A percentile compares a stretch with the other conserved stretches of the same genome.
These are phyloP conservation scores for Drosophila affinis DNA, from an alignment of 2,888 invertebrate species.

Conservation along the genomic window DNA sequence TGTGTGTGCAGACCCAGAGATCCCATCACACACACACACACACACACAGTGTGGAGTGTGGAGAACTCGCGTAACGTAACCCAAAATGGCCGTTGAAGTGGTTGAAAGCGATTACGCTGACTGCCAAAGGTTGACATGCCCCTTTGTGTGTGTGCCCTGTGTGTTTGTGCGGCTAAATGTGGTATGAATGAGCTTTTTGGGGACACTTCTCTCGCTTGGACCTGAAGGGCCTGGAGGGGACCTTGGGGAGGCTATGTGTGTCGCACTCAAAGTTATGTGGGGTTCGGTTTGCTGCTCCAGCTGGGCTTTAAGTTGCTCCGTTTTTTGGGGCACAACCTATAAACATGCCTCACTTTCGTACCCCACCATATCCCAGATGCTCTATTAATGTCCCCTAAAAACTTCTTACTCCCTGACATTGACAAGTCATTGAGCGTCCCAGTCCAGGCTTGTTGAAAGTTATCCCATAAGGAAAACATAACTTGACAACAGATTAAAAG, in stretches of 20 bases:
- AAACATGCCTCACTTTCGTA: conserved; percentile 67
- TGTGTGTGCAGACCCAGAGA: not conserved
- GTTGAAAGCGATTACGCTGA: conserved; percentile 77
- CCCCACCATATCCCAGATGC: conserved; percentile 41
- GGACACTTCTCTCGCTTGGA: conserved; percentile 41
- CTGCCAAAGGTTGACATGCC: conserved; percentile 73
- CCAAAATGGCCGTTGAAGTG: conserved; percentile 77
- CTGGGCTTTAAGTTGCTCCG: conserved; percentile 57
- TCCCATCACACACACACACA: conserved; percentile 37
- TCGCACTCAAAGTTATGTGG: conserved; percentile 36
- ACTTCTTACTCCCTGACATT: conserved; percentile 21
- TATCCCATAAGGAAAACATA: conserved; percentile 29
- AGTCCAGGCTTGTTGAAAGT: conserved; percentile 9
- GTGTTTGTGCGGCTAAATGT: conserved; percentile 67
- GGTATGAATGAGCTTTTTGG: conserved; percentile 74
- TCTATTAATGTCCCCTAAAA: conserved; percentile 53
- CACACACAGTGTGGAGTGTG: conserved; percentile 28
- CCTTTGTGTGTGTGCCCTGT: conserved; percentile 31
- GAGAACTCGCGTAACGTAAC: conserved; percentile 33
- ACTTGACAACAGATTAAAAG: conserved; percentile 38
- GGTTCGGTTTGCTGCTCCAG: conserved; percentile 46
- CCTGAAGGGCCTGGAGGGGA: not conserved
- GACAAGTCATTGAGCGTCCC: conserved; percentile 34
- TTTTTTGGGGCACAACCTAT: conserved; percentile 47
- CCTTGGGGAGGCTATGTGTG: conserved; percentile 13